phyloP scores from a whole-genome alignment of 2,797 vertebrate species.

The Pteronotus mesoamericanus region DNA sequence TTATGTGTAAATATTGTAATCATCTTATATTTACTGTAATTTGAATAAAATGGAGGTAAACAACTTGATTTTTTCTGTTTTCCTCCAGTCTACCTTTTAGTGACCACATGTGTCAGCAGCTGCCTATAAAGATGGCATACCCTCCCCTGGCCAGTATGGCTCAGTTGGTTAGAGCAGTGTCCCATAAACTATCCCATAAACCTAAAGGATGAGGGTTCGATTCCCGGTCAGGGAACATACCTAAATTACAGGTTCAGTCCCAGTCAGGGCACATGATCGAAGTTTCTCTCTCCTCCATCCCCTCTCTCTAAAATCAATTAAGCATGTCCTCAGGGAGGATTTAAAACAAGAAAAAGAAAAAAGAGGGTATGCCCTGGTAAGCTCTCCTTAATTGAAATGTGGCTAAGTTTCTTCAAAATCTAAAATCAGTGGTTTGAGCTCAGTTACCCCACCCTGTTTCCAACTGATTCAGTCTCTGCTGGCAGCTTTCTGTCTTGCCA shows the following conservation, averaged over 20 bases:
- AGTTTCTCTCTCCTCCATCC: not conserved
- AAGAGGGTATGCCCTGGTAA: not conserved
- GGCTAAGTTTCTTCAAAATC: conserved; percentile 1
- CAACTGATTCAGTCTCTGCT: not conserved
- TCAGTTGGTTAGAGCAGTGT: not conserved
- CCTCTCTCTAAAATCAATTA: not conserved
- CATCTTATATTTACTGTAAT: not conserved
- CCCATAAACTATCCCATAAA: not conserved
- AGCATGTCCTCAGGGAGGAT: not conserved
- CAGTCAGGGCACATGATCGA: not conserved
- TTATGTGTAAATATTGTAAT: not conserved
- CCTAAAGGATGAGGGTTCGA: not conserved
- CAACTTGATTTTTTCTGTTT: not conserved
- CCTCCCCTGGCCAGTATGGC: not conserved
- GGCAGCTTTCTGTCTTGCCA: not conserved
- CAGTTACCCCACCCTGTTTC: not conserved
- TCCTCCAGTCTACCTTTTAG: not conserved
- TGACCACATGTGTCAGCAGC: not conserved
- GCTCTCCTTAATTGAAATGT: not conserved
- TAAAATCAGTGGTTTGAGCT: conserved; percentile 28
- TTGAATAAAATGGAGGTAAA: not conserved
- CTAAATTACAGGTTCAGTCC: not conserved
- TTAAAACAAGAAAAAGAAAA: not conserved
- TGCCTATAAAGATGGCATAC: not conserved
- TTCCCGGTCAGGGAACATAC: not conserved